Conservation (phyloP, 2,113 vertebrate genomes). For the Epinephelus lanceolatus region DNA sequence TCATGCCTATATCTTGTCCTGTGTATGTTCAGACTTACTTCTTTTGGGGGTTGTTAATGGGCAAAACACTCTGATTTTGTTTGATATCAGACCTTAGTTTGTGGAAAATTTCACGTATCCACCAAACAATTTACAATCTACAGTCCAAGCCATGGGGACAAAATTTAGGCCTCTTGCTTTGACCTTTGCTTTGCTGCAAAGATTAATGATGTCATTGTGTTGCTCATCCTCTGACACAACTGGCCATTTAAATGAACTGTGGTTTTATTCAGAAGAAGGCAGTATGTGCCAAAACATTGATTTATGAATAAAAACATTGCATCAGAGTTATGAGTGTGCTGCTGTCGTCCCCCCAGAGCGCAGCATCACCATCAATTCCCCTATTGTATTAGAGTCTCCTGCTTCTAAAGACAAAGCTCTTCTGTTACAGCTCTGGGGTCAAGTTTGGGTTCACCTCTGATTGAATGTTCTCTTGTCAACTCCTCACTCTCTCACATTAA, state of each 20-base stretch:
- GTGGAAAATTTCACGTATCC: neutral
- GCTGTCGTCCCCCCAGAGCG: neutral
- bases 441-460: conserved; percentile 44
- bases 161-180: neutral
- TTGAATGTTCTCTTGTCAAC: conserved; percentile 35
- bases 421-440: conserved; percentile 53
- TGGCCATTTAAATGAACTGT: neutral
- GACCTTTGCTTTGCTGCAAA: neutral
- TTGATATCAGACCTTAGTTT: neutral
- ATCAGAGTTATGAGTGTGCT: neutral
- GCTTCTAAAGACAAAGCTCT: conserved; percentile 55
- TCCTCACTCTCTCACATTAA: neutral
- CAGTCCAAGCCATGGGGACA: neutral
- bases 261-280: neutral
- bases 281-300: neutral
- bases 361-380: conserved; percentile 32
- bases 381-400: conserved; percentile 44
- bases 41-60: too few species aligned
- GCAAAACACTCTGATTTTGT: too few species aligned
- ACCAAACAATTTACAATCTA: neutral
- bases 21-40: neutral
- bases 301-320: conserved; percentile 16
- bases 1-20: too few species aligned
- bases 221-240: neutral
- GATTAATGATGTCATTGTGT: neutral